Percentiles rank a stretch among this genome's conserved stretches.
Evolutionary conservation across 2,888 invertebrate species (phyloP).

Genomic region (Catocala sponsa): DNA sequence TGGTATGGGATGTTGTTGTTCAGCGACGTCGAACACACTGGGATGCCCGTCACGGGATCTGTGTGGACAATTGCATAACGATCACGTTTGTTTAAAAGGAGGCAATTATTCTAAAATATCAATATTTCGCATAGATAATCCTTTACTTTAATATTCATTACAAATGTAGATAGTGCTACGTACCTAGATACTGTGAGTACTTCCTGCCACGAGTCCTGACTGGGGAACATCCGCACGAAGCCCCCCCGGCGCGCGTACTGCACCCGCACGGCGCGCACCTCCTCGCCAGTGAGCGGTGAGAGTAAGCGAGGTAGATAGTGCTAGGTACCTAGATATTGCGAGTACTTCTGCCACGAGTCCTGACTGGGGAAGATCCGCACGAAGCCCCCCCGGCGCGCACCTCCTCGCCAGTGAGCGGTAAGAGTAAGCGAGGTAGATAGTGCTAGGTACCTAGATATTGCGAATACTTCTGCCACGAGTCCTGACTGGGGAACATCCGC

Average conservation of each 20-base stretch:
- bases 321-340: constrained; percentile 65
- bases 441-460: constrained; percentile 65
- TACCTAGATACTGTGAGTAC: constrained; percentile 93
- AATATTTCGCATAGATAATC: too few species aligned
- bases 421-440: background rate
- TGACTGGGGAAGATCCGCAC: constrained; percentile 96
- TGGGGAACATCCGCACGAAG: constrained; percentile 96
- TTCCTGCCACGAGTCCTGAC: constrained; percentile 95
- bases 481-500: constrained; percentile 95
- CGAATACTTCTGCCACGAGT: constrained; percentile 94
- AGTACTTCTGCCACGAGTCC: constrained; percentile 95
- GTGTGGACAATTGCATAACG: constrained; percentile 19
- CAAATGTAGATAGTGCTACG: constrained; percentile 19
- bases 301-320: background rate
- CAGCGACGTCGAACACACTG: constrained; percentile 89
- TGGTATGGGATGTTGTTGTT: constrained; percentile 87
- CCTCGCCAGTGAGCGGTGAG: constrained; percentile 90
- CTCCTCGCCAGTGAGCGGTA: constrained; percentile 60
- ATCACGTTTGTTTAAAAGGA: background rate
- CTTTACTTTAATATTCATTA: too few species aligned
- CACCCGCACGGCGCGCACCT: constrained; percentile 92
- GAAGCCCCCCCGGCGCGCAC: constrained; percentile 95
- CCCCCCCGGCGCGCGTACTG: constrained; percentile 95
- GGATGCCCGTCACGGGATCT: constrained; percentile 93
- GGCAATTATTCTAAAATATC: too few species aligned